phyloP scores from a whole-genome alignment of 2,888 invertebrate genomes.

The Drosophila colorata region DNA sequence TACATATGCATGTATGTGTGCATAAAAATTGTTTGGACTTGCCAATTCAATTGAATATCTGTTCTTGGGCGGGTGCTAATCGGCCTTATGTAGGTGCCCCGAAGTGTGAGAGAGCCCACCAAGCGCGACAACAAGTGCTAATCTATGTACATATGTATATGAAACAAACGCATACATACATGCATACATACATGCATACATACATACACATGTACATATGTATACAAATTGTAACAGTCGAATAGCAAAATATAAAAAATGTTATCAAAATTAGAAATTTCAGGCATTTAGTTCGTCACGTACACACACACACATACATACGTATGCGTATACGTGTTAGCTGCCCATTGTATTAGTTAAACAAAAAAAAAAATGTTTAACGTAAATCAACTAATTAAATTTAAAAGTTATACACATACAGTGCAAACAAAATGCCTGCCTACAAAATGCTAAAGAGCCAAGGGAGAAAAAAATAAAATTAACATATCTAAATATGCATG shows the following conservation, averaged over 20 bases:
- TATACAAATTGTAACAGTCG: constrained; percentile 14
- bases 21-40: background rate
- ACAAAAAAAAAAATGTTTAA: constrained; percentile 4
- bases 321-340: background rate
- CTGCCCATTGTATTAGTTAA: constrained; percentile 1
- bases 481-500: background rate
- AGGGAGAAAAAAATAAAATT: constrained; percentile 19
- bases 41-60: constrained; percentile 33
- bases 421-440: constrained; percentile 4
- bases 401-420: constrained; percentile 18
- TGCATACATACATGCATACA: background rate
- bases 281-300: constrained; percentile 42
- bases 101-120: background rate
- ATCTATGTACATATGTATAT: constrained; percentile 3
- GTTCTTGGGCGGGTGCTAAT: constrained; percentile 21
- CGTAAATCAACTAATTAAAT: constrained; percentile 44
- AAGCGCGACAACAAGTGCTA: constrained; percentile 8
- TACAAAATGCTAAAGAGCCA: constrained; percentile 30
- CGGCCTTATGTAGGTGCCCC: constrained; percentile 5
- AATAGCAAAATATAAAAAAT: constrained; percentile 14
- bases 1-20: no score
- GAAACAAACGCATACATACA: background rate
- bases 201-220: background rate
- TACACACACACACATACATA: constrained; percentile 15
- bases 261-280: constrained; percentile 50